Evolutionary conservation across 1,140 invertebrate species (phyloP), one percentile per base, ranked within the genome.

Genomic region (Ceratina calcarata): DNA sequence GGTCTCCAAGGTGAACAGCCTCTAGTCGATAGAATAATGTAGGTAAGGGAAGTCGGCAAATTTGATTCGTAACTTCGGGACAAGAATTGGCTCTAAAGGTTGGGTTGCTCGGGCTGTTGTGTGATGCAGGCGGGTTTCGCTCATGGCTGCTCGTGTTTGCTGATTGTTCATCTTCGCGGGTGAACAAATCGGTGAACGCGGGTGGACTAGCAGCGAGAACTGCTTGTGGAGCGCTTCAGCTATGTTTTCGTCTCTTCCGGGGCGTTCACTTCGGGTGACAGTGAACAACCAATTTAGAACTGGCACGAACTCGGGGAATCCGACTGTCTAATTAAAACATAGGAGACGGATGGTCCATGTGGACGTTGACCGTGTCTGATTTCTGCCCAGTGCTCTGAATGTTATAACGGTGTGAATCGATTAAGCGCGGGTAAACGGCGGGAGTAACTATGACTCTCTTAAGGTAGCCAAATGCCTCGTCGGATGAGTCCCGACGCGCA

Each of bases 11-110:
- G 68, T 80, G n/a, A 96, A 95, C 93, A 97, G 95, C 96, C 96
- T 97, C 96, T 97, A 95, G 96, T 96, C 94, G 95, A 96, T 96
- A 95, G 95, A 96, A 94, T 94, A 97, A 97, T 96, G 96, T 96
- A 96, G 96, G 95, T 96, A 97, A 97, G 95, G 96, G 95, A 96
- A 96, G 95, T 96, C 94, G 94, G 94, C 94, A 96, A 96, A 95
- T 94, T 95, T 93, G 95, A 96, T 96, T 95, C 95, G 95, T 97
- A 96, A 96, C 95, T 96, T 96, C 94, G 95, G 95, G 93, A 96
- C 93, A 95, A 95, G 95, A 93, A 95, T 96, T 96, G 95, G 95
- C 95, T 96, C 95, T 96, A 94, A 95, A 94, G 95, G 94, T 93
- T 93, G 94, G 93, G 94, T n/a, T 87, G 87, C 87, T 87, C 81